Evolutionary conservation across 1,140 invertebrate species (phyloP), one percentile per base, ranked within the genome.

Genomic region (Stegodyphus mimosarum): DNA sequence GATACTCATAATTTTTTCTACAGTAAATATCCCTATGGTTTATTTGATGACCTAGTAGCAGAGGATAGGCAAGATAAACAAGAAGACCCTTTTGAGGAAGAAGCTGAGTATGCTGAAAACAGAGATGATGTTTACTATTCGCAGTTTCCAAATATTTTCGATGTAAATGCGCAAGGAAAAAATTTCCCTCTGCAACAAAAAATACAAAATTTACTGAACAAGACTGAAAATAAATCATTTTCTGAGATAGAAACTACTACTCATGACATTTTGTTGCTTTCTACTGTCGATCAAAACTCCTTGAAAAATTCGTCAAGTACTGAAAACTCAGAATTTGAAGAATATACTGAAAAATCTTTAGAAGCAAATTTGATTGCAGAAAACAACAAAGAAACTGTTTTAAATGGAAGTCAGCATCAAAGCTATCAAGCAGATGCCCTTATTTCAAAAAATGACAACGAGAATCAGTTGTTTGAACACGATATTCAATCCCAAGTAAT

Each of bases 111-210:
- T 66, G 70, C 33, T 70, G 67, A 53, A 53, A 71, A 80, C 49
- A 13, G 7, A 49, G 81, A 84, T 60, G 71, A 74, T 18, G n/a
- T 84, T 11, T 84, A 84, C 48, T 84, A 75, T 50, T 84, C 81
- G 7, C 79, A 81, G 18, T 6, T 60, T 7, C 18, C 72, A 6
- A 76, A 69, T 18, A 69, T 84, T n/a, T 84, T 75, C 13, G 53
- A 33, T 55, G 49, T 13, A 15, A 66, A 48, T 18, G 81, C 75
- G 13, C 73, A 76, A 2, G 81, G 72, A 6, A 84, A 84, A 70
- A 67, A 84, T n/a, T 84, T 84, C 18, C 73, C 81, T 5, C 5
- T 69, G 0, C 33, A 18, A 3, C 64, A 69, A 49, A 76, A 66
- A n/a, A 84, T 76, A 55, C 52, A 75, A 0, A n/a, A 55, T 33